Conservation (phyloP, 2,888 invertebrate species). For the Apotomis capreana region DNA sequence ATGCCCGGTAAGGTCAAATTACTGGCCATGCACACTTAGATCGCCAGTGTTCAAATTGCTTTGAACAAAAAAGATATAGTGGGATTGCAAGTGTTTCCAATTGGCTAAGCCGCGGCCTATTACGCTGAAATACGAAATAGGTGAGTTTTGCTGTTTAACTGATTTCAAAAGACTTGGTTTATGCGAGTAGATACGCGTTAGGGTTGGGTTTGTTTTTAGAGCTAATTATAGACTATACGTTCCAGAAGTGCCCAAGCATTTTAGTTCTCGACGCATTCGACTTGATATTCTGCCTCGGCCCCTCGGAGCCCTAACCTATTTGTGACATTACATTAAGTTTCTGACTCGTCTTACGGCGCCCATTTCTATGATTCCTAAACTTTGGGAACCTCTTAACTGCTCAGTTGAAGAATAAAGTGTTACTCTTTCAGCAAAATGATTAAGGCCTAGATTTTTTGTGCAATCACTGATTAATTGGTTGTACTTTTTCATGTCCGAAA, state of each 20-base stretch:
- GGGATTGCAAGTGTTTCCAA: slow-evolving; percentile 66
- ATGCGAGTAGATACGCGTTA: slow-evolving; percentile 30
- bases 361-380: too few species aligned
- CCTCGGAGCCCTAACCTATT: too few species aligned
- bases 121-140: slow-evolving; percentile 40
- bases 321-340: too few species aligned
- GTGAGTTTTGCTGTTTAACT: slow-evolving; percentile 37
- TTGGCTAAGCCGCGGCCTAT: slow-evolving; percentile 51
- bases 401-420: background rate
- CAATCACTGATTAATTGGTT: too few species aligned
- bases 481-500: too few species aligned
- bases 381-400: too few species aligned
- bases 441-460: background rate
- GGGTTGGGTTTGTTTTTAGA: slow-evolving; percentile 14
- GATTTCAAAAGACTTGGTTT: slow-evolving; percentile 38
- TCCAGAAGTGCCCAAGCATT: too few species aligned
- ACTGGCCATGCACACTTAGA: slow-evolving; percentile 68
- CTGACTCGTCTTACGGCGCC: too few species aligned
- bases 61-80: slow-evolving; percentile 66
- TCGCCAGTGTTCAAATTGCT: slow-evolving; percentile 67
- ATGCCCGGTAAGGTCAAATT: slow-evolving; percentile 75
- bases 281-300: too few species aligned
- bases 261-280: too few species aligned
- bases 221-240: background rate
- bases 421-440: background rate